Percentiles rank a stretch among this genome's conserved stretches.
These are phyloP conservation scores for Apamea crenata DNA, from an alignment of 2,888 invertebrate genomes.

Conservation along the genomic window DNA sequence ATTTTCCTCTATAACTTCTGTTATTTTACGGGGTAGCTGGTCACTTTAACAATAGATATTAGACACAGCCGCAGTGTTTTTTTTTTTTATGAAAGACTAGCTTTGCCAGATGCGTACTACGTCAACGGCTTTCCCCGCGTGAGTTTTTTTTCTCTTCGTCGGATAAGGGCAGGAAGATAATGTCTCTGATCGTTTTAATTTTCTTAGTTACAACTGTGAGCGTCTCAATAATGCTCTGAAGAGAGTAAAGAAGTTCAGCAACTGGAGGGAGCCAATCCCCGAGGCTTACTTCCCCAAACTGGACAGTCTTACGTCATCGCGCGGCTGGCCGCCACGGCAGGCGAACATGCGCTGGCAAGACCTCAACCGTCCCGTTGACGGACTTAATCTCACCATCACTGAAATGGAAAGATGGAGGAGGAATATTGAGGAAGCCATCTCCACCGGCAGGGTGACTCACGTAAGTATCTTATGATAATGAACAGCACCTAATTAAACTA, in stretches of 20 bases:
- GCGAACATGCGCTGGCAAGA: conserved; percentile 91
- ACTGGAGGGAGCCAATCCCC: conserved; percentile 92
- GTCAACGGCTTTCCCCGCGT: neutral
- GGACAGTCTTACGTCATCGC: conserved; percentile 92
- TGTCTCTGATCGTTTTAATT: neutral
- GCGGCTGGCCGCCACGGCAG: conserved; percentile 93
- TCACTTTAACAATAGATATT: neutral
- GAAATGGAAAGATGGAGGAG: conserved; percentile 94
- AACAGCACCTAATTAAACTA: neutral
- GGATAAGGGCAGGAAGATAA: neutral
- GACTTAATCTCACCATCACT: conserved; percentile 90
- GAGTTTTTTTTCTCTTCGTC: neutral
- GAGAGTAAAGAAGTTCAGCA: conserved; percentile 91
- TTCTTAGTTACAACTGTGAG: conserved; percentile 93
- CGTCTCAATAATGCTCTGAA: conserved; percentile 93
- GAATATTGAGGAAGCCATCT: conserved; percentile 93
- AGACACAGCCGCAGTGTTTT: neutral
- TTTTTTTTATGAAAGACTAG: neutral
- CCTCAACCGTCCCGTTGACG: conserved; percentile 92
- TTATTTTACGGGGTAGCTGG: neutral
- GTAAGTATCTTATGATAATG: conserved; percentile 77
- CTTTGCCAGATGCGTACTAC: neutral
- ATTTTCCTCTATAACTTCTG: too few relatives aligned
- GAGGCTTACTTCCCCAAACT: conserved; percentile 96
- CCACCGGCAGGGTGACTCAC: conserved; percentile 91